Percentiles rank a stretch among this genome's conserved stretches.
phyloP scores from a whole-genome alignment of 2,888 invertebrate species.

The Cheilosia soror region DNA sequence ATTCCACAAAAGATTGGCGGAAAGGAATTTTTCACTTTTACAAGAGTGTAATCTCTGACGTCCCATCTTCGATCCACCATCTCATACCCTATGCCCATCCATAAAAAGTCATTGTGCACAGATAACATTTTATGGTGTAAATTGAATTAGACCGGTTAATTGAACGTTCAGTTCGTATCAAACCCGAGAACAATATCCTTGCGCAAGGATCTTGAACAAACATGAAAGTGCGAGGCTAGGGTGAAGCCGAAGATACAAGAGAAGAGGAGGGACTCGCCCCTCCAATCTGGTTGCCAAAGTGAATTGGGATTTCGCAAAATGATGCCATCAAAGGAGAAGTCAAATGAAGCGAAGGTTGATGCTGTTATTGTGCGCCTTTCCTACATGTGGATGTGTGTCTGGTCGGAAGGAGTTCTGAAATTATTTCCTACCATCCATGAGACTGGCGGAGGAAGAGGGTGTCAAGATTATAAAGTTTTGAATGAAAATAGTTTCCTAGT shows the following conservation, averaged over 20 bases:
- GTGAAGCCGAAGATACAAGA: slow-evolving; percentile 4
- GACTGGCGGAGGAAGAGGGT: background rate
- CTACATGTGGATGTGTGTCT: background rate
- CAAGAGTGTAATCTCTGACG: background rate
- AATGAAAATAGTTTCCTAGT: slow-evolving; percentile 47
- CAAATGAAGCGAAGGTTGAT: slow-evolving; percentile 58
- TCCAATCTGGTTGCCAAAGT: slow-evolving; percentile 47
- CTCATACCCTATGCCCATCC: background rate
- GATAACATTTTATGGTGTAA: slow-evolving; percentile 54
- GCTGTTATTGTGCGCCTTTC: background rate
- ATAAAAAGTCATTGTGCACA: slow-evolving; percentile 6
- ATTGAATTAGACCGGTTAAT: slow-evolving; percentile 68
- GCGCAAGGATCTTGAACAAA: background rate
- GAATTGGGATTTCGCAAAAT: slow-evolving; percentile 63
- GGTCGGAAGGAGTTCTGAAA: slow-evolving; percentile 8
- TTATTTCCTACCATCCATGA: background rate
- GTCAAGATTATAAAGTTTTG: slow-evolving; percentile 47
- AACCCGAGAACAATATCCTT: slow-evolving; percentile 61
- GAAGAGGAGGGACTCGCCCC: slow-evolving; percentile 5
- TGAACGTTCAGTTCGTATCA: slow-evolving; percentile 65
- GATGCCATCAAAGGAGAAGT: slow-evolving; percentile 53
- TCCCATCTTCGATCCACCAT: background rate
- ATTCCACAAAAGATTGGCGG: background rate
- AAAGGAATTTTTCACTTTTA: slow-evolving; percentile 16
- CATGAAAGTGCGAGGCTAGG: background rate